phyloP scores from a whole-genome alignment of 2,113 vertebrate genomes.

The Aphelocoma coerulescens region DNA sequence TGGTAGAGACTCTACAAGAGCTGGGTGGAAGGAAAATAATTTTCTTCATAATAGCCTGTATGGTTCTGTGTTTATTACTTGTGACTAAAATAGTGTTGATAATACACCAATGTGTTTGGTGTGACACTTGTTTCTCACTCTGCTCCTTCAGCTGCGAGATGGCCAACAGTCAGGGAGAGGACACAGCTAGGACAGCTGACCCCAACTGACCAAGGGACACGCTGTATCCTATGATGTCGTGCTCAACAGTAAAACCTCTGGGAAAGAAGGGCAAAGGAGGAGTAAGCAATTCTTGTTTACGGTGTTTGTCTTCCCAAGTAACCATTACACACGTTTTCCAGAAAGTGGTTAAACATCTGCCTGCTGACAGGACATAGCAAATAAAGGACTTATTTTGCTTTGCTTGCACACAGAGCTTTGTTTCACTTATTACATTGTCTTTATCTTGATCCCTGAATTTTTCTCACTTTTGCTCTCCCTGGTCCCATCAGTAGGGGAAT shows the following conservation, averaged over 20 bases:
- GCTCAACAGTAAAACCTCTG: neutral
- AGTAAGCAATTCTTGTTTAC: accelerated
- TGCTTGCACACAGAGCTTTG: neutral
- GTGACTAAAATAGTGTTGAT: neutral
- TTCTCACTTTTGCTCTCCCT: neutral
- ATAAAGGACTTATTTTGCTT: neutral
- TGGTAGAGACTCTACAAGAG: neutral
- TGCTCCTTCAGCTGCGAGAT: neutral
- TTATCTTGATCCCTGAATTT: neutral
- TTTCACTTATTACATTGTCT: neutral
- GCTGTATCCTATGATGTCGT: neutral
- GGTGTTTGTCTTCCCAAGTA: neutral
- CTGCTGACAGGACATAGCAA: neutral
- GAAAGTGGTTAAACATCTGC: neutral
- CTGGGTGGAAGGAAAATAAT: neutral
- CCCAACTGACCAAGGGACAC: accelerated
- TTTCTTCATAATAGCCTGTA: neutral
- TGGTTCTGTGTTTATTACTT: neutral
- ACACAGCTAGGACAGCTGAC: neutral
- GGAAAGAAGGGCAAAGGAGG: neutral
- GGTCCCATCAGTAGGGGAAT: accelerated
- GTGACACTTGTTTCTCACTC: neutral
- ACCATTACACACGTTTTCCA: neutral
- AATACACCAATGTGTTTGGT: neutral
- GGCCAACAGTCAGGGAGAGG: neutral